These are phyloP conservation scores for Liasis olivaceus DNA, from an alignment of 2,797 vertebrate genomes.

Conservation along the genomic window DNA sequence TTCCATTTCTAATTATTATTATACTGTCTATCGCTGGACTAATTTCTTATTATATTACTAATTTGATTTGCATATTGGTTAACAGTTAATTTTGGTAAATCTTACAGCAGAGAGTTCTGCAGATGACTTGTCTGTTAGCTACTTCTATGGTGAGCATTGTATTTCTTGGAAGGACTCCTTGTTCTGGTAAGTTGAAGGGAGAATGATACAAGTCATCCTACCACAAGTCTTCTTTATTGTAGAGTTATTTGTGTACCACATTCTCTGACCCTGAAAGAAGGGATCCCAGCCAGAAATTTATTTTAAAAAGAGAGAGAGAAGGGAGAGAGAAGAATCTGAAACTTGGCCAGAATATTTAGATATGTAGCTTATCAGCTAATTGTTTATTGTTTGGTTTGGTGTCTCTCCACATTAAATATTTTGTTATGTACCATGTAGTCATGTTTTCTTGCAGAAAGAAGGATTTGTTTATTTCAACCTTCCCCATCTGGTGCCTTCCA, in stretches of 20 bases:
- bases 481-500: background rate
- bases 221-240: background rate
- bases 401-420: background rate
- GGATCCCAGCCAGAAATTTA: background rate
- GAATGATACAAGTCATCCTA: background rate
- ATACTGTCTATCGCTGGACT: background rate
- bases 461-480: background rate
- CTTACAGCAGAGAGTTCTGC: background rate
- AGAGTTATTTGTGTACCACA: background rate
- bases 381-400: no score
- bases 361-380: background rate
- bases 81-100: background rate
- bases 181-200: slow-evolving; percentile 13
- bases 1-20: background rate
- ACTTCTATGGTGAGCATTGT: background rate
- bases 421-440: background rate
- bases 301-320: background rate
- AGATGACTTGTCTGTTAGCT: slow-evolving; percentile 1
- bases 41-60: background rate
- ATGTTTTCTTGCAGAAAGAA: background rate
- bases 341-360: background rate
- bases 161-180: slow-evolving; percentile 16
- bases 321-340: background rate
- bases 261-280: background rate
- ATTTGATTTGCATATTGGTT: background rate